phyloP scores from a whole-genome alignment of 1,140 invertebrate genomes.

The Drosophila nigrodunni region DNA sequence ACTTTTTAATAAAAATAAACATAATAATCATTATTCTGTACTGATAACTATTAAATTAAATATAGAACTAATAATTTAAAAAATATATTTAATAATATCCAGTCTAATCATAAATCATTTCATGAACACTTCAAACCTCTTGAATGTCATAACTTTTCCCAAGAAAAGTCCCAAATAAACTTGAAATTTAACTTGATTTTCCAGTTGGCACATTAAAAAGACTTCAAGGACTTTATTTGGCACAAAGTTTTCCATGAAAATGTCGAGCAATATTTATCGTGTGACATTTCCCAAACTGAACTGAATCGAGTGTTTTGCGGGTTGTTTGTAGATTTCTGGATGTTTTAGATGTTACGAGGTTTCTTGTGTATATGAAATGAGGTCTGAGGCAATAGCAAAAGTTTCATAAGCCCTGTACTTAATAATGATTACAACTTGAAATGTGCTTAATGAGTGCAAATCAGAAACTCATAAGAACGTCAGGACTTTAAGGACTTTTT shows the following conservation, averaged over 20 bases:
- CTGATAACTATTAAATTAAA: no score
- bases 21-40: no score
- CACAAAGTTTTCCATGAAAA: background rate
- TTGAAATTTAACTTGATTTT: background rate
- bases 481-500: background rate
- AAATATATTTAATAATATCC: no score
- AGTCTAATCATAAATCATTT: no score
- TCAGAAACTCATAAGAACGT: background rate
- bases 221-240: background rate
- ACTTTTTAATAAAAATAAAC: no score
- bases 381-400: slow-evolving; percentile 3
- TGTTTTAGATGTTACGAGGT: no score
- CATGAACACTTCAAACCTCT: no score
- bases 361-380: background rate
- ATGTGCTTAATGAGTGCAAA: slow-evolving; percentile 13
- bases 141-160: no score
- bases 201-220: background rate
- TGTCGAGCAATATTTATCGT: background rate
- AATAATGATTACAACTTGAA: slow-evolving; percentile 18
- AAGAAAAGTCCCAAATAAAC: background rate
- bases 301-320: background rate
- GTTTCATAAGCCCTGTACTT: slow-evolving; percentile 13
- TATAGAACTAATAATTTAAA: no score
- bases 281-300: background rate
- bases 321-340: no score